Evolutionary conservation across 2,888 invertebrate species (phyloP).

Genomic region (Melipona beecheii): DNA sequence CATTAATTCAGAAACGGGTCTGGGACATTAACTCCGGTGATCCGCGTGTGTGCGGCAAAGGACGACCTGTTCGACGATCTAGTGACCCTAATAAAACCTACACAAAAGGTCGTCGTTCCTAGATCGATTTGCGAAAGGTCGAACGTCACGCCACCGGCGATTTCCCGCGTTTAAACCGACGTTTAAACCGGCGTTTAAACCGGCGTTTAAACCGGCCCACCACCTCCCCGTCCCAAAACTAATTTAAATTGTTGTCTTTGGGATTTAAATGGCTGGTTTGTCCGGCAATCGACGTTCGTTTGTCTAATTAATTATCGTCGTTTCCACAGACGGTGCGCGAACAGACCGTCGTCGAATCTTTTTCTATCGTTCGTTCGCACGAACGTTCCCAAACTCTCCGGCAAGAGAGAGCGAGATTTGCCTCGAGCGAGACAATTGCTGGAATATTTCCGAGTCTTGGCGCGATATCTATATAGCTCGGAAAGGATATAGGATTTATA

Average conservation of each 20-base stretch:
- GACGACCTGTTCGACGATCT: conserved; percentile 13
- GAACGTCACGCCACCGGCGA: conserved; percentile 47
- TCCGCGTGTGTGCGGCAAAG: conserved; percentile 28
- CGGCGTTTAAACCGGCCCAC: conserved; percentile 50
- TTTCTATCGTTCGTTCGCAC: not conserved
- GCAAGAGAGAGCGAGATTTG: too few relatives aligned
- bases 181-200: conserved; percentile 56
- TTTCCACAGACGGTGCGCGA: not conserved
- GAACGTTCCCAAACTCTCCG: not conserved
- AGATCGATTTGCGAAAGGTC: conserved; percentile 68
- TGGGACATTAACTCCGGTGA: conserved; percentile 11
- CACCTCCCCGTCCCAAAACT: conserved; percentile 41
- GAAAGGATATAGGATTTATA: too few relatives aligned
- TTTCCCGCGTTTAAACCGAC: conserved; percentile 56
- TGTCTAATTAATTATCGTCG: conserved; percentile 7
- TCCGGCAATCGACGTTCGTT: not conserved
- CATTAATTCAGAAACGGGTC: conserved; percentile 20
- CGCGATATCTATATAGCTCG: too few relatives aligned
- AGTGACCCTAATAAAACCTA: conserved; percentile 53
- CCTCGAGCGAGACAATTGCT: too few relatives aligned
- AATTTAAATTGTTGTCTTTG: conserved; percentile 42
- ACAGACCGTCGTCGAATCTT: not conserved
- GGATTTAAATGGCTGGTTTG: not conserved
- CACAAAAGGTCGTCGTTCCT: conserved; percentile 59
- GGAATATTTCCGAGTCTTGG: too few relatives aligned